phyloP scores from a whole-genome alignment of 2,797 vertebrate genomes.

The Chanos chanos region DNA sequence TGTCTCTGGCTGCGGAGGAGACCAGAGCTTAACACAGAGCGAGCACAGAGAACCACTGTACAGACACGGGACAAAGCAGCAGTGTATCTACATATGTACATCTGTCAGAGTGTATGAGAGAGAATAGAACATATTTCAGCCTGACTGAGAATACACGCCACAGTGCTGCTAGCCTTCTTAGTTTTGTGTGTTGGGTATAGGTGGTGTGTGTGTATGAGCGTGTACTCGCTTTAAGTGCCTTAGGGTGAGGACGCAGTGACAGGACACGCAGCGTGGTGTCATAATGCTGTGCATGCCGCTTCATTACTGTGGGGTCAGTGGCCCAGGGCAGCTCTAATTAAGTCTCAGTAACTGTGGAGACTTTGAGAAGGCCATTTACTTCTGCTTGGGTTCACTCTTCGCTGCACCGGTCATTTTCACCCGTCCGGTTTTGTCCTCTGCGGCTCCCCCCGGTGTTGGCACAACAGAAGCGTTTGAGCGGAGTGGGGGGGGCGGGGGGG shows the following conservation, averaged over 20 bases:
- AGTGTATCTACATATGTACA: too few species aligned
- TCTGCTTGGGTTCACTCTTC: slow-evolving; percentile 53
- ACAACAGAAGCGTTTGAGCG: slow-evolving; percentile 1
- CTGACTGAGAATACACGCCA: too few species aligned
- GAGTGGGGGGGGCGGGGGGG: slow-evolving; percentile 6
- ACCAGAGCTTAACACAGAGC: too few species aligned
- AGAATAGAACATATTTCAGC: too few species aligned
- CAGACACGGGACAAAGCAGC: too few species aligned
- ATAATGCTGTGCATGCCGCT: slow-evolving; percentile 46
- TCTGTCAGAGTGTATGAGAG: too few species aligned
- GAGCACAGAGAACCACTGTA: too few species aligned
- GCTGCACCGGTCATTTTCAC: neutral
- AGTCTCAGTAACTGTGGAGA: slow-evolving; percentile 43
- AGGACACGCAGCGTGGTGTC: slow-evolving; percentile 40
- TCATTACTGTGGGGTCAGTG: slow-evolving; percentile 52
- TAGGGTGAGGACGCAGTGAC: slow-evolving; percentile 9
- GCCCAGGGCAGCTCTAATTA: slow-evolving; percentile 57
- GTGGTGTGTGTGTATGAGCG: neutral
- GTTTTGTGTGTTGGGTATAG: too few species aligned
- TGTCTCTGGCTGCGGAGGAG: too few species aligned
- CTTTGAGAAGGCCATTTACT: slow-evolving; percentile 50
- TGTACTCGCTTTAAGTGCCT: neutral
- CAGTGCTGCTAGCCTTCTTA: too few species aligned
- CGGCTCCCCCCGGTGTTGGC: slow-evolving; percentile 19
- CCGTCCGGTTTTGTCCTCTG: slow-evolving; percentile 8